Conservation (phyloP, 2,797 vertebrate species). For the Okamejei kenojei region DNA sequence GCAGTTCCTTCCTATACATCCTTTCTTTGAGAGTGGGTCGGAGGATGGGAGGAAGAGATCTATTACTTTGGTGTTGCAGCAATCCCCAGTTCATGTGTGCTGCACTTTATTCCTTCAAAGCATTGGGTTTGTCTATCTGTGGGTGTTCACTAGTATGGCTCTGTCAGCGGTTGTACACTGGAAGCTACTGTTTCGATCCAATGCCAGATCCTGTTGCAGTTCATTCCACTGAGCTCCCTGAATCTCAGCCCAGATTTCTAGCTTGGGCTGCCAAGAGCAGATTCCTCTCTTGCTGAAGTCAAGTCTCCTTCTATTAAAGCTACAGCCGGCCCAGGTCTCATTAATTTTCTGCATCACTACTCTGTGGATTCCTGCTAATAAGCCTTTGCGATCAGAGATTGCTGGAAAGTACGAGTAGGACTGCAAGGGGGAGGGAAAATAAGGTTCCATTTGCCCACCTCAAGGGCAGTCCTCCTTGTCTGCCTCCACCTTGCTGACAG, state of each 20-base stretch:
- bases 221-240: constrained; percentile 22
- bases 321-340: background rate
- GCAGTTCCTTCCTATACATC: no score
- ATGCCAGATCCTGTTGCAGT: constrained; percentile 27
- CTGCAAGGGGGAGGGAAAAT: background rate
- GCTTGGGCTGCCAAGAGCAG: background rate
- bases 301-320: constrained; percentile 22
- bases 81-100: background rate
- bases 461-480: background rate
- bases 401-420: background rate
- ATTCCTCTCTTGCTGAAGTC: constrained; percentile 16
- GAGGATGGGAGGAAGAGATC: background rate
- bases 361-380: background rate
- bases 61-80: background rate
- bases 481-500: background rate
- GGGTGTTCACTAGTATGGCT: background rate
- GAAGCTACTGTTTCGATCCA: constrained; percentile 5
- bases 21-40: background rate
- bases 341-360: background rate
- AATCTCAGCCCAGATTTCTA: constrained; percentile 6
- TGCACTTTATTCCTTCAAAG: constrained; percentile 13
- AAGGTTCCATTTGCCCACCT: background rate
- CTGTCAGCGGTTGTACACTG: constrained; percentile 12
- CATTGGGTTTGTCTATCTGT: background rate
- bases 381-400: background rate